Evolutionary conservation across 2,797 vertebrate genomes (phyloP).

Genomic region (Microchirus variegatus): DNA sequence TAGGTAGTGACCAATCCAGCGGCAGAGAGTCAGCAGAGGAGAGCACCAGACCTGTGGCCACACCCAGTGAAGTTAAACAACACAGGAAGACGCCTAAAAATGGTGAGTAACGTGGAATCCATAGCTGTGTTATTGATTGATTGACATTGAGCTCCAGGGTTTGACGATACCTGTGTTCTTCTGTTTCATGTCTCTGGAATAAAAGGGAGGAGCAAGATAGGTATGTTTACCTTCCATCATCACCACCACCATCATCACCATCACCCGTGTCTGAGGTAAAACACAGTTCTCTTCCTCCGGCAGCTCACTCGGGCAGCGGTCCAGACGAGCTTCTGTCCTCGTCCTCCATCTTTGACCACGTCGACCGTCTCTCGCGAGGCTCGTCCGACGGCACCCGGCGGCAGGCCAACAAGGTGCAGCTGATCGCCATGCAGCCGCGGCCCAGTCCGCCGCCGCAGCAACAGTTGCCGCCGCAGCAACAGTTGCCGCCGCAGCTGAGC

Average conservation of each 20-base stretch:
- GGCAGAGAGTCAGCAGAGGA: constrained; percentile 91
- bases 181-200: constrained; percentile 55
- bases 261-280: not conserved
- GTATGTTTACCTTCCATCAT: constrained; percentile 63
- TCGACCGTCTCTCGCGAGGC: constrained; percentile 90
- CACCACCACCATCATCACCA: not conserved
- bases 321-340: constrained; percentile 91
- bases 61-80: constrained; percentile 82
- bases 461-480: too few species aligned
- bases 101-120: constrained; percentile 70
- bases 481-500: constrained; percentile 72
- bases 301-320: constrained; percentile 78
- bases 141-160: not conserved
- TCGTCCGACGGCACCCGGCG: constrained; percentile 88
- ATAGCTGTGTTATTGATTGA: too few species aligned
- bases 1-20: constrained; percentile 92
- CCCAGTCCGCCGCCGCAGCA: constrained; percentile 81
- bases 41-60: constrained; percentile 79
- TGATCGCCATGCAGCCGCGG: constrained; percentile 97
- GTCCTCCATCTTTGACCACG: constrained; percentile 96
- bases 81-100: constrained; percentile 83
- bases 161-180: not conserved
- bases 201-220: constrained; percentile 84
- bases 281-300: constrained; percentile 46
- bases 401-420: constrained; percentile 92